Evolutionary conservation across 2,797 vertebrate genomes (phyloP).

Genomic region (Antrozous pallidus): DNA sequence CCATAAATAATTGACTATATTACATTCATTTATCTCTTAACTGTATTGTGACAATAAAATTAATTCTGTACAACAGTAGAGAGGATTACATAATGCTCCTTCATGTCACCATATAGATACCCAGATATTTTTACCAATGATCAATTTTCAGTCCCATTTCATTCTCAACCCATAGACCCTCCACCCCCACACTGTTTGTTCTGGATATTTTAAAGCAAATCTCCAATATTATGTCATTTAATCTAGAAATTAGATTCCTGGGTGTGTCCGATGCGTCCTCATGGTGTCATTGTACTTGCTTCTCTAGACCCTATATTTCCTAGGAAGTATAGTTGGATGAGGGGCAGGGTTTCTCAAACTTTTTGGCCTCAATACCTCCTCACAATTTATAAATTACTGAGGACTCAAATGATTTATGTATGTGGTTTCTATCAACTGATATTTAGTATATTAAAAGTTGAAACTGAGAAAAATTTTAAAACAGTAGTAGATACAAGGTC

Average conservation of each 20-base stretch:
- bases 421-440: background rate
- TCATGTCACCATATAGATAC: too few relatives aligned
- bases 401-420: background rate
- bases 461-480: background rate
- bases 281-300: background rate
- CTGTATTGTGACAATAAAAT: background rate
- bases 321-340: background rate
- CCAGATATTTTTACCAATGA: background rate
- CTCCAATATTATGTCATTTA: background rate
- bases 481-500: background rate
- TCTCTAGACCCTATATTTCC: background rate
- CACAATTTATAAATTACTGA: background rate
- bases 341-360: background rate
- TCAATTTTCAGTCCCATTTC: background rate
- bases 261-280: background rate
- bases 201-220: background rate
- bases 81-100: background rate
- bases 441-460: background rate
- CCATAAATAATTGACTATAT: background rate
- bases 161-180: rapidly evolving
- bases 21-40: background rate
- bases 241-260: background rate
- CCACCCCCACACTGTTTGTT: background rate
- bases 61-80: background rate
- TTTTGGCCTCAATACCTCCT: background rate